Evolutionary conservation across 2,113 vertebrate genomes (phyloP).

Genomic region (Xiphophorus hellerii): DNA sequence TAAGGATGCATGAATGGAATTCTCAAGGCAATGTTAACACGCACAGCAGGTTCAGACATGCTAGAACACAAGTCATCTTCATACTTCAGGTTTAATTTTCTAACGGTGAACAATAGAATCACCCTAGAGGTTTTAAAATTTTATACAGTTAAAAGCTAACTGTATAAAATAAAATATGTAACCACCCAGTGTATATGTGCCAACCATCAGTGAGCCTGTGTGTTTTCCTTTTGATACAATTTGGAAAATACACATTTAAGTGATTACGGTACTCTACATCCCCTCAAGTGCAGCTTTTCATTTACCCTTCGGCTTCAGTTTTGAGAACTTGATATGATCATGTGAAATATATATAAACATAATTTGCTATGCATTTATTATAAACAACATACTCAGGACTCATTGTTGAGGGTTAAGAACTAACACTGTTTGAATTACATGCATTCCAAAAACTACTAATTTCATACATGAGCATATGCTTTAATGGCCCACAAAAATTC

Average conservation of each 20-base stretch:
- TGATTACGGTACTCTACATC: too few species aligned
- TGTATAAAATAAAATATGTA: neutral
- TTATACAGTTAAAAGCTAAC: neutral
- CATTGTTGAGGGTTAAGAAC: neutral
- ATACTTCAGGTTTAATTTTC: neutral
- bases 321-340: too few species aligned
- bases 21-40: neutral
- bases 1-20: neutral
- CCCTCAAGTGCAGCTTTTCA: neutral
- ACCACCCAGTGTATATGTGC: too few species aligned
- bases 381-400: neutral
- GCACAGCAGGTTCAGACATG: slow-evolving; percentile 1
- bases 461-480: too few species aligned
- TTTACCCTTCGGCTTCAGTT: neutral
- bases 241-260: too few species aligned
- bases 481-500: neutral
- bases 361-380: too few species aligned
- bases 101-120: neutral
- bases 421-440: neutral
- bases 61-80: neutral
- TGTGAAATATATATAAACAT: too few species aligned
- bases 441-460: too few species aligned
- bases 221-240: too few species aligned
- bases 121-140: slow-evolving; percentile 2
- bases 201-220: too few species aligned